Conservation (phyloP, 2,888 invertebrate genomes). For the Lampropteryx suffumata region DNA sequence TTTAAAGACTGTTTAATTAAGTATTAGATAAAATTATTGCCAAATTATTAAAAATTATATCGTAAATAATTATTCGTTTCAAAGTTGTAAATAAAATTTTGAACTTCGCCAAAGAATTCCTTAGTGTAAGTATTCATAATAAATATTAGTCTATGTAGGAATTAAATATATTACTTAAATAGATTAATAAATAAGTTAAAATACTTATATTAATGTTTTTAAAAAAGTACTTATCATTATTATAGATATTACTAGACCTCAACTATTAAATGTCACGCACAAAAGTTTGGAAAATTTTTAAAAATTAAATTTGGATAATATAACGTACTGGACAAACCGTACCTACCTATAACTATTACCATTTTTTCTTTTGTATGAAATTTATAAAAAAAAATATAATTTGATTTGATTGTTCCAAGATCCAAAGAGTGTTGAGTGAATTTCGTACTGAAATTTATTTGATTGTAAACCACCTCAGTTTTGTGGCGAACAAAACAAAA, state of each 20-base stretch:
- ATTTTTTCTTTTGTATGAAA: too few relatives aligned
- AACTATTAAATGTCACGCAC: constrained; percentile 47
- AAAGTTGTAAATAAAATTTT: constrained; percentile 59
- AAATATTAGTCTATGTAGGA: constrained; percentile 46
- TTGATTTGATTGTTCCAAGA: too few relatives aligned
- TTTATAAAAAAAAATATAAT: too few relatives aligned
- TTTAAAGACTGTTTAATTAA: constrained; percentile 39
- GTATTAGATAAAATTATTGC: constrained; percentile 30
- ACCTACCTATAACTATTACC: too few relatives aligned
- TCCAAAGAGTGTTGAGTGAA: too few relatives aligned
- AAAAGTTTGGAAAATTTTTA: constrained; percentile 48
- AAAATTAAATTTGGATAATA: not conserved
- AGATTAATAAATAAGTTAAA: constrained; percentile 23
- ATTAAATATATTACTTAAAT: constrained; percentile 30
- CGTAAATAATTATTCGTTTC: constrained; percentile 6
- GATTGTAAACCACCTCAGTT: too few relatives aligned
- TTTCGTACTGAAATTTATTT: too few relatives aligned
- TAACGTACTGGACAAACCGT: too few relatives aligned
- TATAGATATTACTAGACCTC: constrained; percentile 38
- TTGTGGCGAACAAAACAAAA: too few relatives aligned
- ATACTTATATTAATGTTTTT: constrained; percentile 30
- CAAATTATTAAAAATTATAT: constrained; percentile 35
- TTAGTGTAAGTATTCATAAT: constrained; percentile 59
- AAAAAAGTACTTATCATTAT: constrained; percentile 26
- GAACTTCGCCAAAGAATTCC: constrained; percentile 65